These are phyloP conservation scores for Oplegnathus fasciatus DNA, from an alignment of 2,113 vertebrate genomes.

Conservation along the genomic window DNA sequence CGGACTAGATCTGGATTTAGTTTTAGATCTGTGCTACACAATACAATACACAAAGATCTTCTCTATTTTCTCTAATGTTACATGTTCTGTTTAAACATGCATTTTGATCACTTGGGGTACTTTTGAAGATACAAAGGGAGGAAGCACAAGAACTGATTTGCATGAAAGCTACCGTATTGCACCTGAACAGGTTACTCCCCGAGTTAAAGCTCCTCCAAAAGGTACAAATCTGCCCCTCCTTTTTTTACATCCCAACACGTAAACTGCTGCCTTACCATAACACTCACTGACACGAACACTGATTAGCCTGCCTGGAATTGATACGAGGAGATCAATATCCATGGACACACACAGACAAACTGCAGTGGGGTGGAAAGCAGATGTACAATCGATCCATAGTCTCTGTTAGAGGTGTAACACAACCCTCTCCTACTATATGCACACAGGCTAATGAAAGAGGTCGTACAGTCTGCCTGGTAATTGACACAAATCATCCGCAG, in stretches of 20 bases:
- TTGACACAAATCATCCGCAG: not conserved
- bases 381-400: not conserved
- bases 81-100: too few species aligned
- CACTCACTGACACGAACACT: too few species aligned
- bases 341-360: constrained; percentile 1
- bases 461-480: not conserved
- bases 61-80: too few species aligned
- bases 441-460: not conserved
- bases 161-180: not conserved
- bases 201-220: not conserved
- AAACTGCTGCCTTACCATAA: not conserved
- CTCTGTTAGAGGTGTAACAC: too few species aligned
- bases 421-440: not conserved
- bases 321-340: constrained; percentile 26
- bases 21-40: not conserved
- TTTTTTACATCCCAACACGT: not conserved
- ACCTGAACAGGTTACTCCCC: not conserved
- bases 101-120: too few species aligned
- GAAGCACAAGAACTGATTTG: not conserved
- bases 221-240: not conserved
- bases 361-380: not conserved
- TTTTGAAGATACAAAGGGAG: not conserved
- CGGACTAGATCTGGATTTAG: not conserved
- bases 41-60: not conserved
- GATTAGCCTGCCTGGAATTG: not conserved